phyloP scores from a whole-genome alignment of 2,888 invertebrate species.

The Scotopteryx bipunctaria region DNA sequence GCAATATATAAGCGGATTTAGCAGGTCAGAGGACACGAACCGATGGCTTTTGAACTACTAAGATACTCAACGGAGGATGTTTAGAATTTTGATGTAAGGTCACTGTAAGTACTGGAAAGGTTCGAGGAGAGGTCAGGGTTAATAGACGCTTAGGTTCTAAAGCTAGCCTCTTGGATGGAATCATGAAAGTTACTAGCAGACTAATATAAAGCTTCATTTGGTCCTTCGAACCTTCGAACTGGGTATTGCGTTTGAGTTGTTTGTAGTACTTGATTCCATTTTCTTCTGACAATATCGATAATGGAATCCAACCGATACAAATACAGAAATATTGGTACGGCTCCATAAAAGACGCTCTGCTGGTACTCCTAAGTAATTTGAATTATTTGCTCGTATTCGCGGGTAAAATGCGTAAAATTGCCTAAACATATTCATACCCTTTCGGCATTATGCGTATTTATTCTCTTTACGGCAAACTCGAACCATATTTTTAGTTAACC shows the following conservation, averaged over 20 bases:
- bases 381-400: conserved; percentile 13
- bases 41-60: conserved; percentile 44
- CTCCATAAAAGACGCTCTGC: not conserved
- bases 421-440: conserved; percentile 27
- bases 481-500: conserved; percentile 33
- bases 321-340: not conserved
- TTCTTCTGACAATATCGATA: not conserved
- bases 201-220: not conserved
- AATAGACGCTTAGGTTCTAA: not conserved
- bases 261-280: not conserved
- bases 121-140: not conserved
- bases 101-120: conserved; percentile 3
- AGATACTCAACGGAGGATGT: conserved; percentile 36
- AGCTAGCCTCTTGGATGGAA: not conserved
- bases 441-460: conserved; percentile 20
- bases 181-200: not conserved
- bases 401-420: conserved; percentile 25
- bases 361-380: conserved; percentile 1
- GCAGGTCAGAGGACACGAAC: conserved; percentile 47
- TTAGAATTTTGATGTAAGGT: conserved; percentile 28
- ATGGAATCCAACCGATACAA: not conserved
- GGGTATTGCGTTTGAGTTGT: no score
- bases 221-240: conserved; percentile 4
- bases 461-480: conserved; percentile 17
- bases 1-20: conserved; percentile 52